Evolutionary conservation across 2,797 vertebrate genomes (phyloP), one percentile per base, ranked within the genome.

Genomic region (Staurois parvus): DNA sequence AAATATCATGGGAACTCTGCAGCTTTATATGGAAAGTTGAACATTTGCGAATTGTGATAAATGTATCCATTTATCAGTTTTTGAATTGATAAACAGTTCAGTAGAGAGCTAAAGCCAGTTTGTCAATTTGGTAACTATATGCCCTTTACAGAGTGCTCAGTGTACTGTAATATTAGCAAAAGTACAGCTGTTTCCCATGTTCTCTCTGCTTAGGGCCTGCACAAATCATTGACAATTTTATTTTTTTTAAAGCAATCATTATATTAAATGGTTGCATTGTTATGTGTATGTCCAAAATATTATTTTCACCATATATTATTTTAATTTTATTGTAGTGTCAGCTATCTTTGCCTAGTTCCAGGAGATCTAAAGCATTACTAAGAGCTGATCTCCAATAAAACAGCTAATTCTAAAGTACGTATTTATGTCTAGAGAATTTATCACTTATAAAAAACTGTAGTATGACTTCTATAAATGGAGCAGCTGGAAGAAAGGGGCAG

Each of bases 1-100:
- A 82, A 79, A 83, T 83, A 73, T 82, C 85, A 83, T 87, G 80
- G 59, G 85, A 73, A 73, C 40, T 34, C n/a, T 72, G 48, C 62
- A 72, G 48, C 68, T 67, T 24, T 82, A 74, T 79, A 73, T 74
- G 64, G 83, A 59, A 56, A 56, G 45, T 13, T 48, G 28, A 82
- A 66, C 32, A 74, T 45, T 81, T 21, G 34, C 34, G 30, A 42
- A 81, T 62, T 32, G 21, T 26, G 4, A 32, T 81, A 62, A 81
- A 62, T 72, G 30, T 24, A 68, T 34, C 12, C 66, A 56, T 52
- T 48, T 56, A 28, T 52, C 29, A 52, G 17, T 70, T 28, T 81
- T 30, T 62, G 26, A 28, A 13, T n/a, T 68, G 37, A 79, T 52
- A 48, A 48, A 79, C 26, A 79, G 17, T 79, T 10, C 19, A 30